These are phyloP conservation scores for Benitochromis conjunctus DNA, from an alignment of 2,113 vertebrate species.

Conservation along the genomic window DNA sequence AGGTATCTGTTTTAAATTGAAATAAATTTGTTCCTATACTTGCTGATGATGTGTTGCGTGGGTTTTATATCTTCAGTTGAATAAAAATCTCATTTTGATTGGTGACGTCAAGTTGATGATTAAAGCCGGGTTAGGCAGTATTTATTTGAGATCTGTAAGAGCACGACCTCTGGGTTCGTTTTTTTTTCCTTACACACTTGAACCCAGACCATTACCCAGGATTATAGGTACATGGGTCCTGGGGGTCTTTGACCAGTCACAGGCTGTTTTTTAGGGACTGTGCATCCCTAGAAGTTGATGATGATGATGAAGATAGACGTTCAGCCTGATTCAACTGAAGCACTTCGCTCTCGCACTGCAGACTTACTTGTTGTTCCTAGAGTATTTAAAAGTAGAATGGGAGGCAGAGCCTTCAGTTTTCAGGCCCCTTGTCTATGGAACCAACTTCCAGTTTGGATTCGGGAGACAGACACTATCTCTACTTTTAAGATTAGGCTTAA, in stretches of 20 bases:
- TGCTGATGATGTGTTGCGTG: conserved; percentile 67
- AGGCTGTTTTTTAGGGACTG: neutral
- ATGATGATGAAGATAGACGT: neutral
- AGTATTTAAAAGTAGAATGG: too few relatives aligned
- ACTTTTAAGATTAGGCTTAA: too few relatives aligned
- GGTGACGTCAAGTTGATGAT: neutral
- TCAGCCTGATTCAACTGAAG: neutral
- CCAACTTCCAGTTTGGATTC: too few relatives aligned
- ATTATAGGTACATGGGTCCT: neutral
- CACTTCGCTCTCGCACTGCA: too few relatives aligned
- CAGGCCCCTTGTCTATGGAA: too few relatives aligned
- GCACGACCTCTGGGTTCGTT: fast-evolving
- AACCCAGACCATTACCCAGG: neutral
- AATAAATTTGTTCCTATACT: conserved; percentile 86
- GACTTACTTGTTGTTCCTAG: too few relatives aligned
- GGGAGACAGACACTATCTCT: too few relatives aligned
- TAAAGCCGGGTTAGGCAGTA: neutral
- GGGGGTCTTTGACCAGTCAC: neutral
- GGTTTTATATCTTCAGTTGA: neutral
- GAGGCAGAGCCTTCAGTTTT: too few relatives aligned
- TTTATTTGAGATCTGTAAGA: neutral
- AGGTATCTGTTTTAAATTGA: conserved; percentile 84
- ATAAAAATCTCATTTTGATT: neutral
- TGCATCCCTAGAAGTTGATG: neutral
- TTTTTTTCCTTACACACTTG: neutral